Evolutionary conservation across 2,113 vertebrate genomes (phyloP), one percentile per base, ranked within the genome.

Genomic region (Percina caprodes): DNA sequence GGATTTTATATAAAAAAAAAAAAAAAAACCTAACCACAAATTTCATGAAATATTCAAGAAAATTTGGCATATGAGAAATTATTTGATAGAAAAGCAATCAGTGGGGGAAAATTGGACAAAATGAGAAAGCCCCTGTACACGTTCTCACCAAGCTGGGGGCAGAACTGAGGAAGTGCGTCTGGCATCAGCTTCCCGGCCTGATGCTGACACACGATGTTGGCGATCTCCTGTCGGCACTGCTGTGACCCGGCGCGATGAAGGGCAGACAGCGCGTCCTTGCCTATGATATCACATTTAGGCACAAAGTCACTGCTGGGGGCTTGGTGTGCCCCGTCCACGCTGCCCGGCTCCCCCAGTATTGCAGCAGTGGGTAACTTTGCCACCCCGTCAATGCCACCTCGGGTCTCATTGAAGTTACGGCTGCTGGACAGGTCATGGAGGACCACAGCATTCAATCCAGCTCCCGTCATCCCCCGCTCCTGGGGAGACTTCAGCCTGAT

Each of bases 221-320:
- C 97, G 0, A 99, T 97, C 95, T 99, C 98, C 93, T 98, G 97
- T 74, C 97, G 95, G 90, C 98, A 99, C 81, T 96, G 97, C 83
- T 96, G 96, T 30, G 96, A 96, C 84, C 92, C 94, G n/a, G 97
- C 97, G 14, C 98, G 95, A 54, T 97, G 96, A 67, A 99, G 94
- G 0, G 98, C 98, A 0, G 98, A 99, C 61, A 99, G 91, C 0
- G 98, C 98, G 0, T 99, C 98, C 77, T 99, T 99, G 88, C 98
- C 97, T 0, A 92, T 79, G 72, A 99, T 98, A 72, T 99, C 96
- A 0, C 98, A 99, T 88, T 98, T 99, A 1, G 97, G 97, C 55
- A 95, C 94, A 94, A 98, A 99, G 93, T 94, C 93, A 19, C 94
- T 96, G 91, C 95, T 97, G 0, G 96, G 94, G 72, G 95, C 94